Evolutionary conservation across 2,888 invertebrate genomes (phyloP).

Genomic region (Rhagonycha fulva): DNA sequence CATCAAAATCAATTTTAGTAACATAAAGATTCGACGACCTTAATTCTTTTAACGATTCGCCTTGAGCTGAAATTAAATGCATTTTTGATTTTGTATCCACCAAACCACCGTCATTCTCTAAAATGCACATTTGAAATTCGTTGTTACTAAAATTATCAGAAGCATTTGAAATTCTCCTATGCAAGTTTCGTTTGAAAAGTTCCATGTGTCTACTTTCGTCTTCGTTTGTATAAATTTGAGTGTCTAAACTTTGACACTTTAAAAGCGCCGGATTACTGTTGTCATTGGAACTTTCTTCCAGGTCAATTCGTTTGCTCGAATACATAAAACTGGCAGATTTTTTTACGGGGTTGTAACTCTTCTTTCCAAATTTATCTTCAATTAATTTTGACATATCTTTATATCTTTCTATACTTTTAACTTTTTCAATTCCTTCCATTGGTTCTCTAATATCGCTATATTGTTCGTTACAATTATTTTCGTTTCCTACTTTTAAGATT

Average conservation of each 20-base stretch:
- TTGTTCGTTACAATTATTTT: slow-evolving; percentile 43
- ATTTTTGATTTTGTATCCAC: slow-evolving; percentile 29
- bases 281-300: slow-evolving; percentile 40
- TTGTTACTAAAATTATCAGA: slow-evolving; percentile 44
- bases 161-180: slow-evolving; percentile 35
- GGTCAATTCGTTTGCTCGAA: slow-evolving; percentile 45
- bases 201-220: slow-evolving; percentile 12
- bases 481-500: slow-evolving; percentile 57
- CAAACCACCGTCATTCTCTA: slow-evolving; percentile 42
- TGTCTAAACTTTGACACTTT: slow-evolving; percentile 50
- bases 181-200: slow-evolving; percentile 10
- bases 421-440: slow-evolving; percentile 66
- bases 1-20: slow-evolving; percentile 41
- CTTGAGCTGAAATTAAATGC: slow-evolving; percentile 30
- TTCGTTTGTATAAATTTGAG: slow-evolving; percentile 43
- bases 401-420: slow-evolving; percentile 71
- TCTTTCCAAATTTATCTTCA: slow-evolving; percentile 66
- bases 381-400: slow-evolving; percentile 74
- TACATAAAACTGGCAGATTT: slow-evolving; percentile 53
- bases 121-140: slow-evolving; percentile 49
- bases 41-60: slow-evolving; percentile 36
- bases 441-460: slow-evolving; percentile 59
- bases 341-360: slow-evolving; percentile 50
- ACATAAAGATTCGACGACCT: slow-evolving; percentile 32
- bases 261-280: slow-evolving; percentile 42